Percentiles rank a stretch among this genome's conserved stretches.
These are phyloP conservation scores for Diaprepes abbreviatus DNA, from an alignment of 2,888 invertebrate genomes.

Conservation along the genomic window DNA sequence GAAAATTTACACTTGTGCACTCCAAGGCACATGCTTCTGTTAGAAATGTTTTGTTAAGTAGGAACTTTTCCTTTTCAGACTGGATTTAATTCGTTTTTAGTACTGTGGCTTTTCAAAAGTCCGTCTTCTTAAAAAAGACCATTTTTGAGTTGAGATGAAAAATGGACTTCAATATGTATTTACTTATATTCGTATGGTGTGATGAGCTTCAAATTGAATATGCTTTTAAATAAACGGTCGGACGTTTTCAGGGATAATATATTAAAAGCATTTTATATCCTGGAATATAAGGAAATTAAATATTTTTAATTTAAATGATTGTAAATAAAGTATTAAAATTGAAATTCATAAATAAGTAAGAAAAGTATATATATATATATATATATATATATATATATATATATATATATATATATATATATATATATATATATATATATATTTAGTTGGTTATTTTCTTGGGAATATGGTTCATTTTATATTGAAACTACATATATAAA, in stretches of 20 bases:
- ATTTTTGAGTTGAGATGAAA: conserved; percentile 27
- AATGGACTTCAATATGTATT: conserved; percentile 25
- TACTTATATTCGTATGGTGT: conserved; percentile 17
- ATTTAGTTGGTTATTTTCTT: too few relatives aligned
- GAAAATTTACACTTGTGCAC: conserved; percentile 70
- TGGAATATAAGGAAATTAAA: too few relatives aligned
- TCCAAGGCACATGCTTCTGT: conserved; percentile 66
- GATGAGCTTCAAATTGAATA: conserved; percentile 20
- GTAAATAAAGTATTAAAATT: too few relatives aligned
- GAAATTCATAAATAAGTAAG: too few relatives aligned
- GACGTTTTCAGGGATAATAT: conserved; percentile 3
- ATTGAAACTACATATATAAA: too few relatives aligned
- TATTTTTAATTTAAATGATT: too few relatives aligned
- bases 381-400: too few relatives aligned
- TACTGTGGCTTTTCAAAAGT: conserved; percentile 37
- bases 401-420: too few relatives aligned
- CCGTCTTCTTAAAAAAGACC: conserved; percentile 17
- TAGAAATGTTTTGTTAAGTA: conserved; percentile 63
- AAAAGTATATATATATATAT: too few relatives aligned
- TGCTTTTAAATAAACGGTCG: background rate
- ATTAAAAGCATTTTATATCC: background rate
- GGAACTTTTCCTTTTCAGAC: conserved; percentile 64
- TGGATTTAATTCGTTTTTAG: conserved; percentile 65
- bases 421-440: too few relatives aligned
- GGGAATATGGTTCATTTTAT: too few relatives aligned